phyloP scores from a whole-genome alignment of 2,113 vertebrate species.

The Aspiorhynchus laticeps region DNA sequence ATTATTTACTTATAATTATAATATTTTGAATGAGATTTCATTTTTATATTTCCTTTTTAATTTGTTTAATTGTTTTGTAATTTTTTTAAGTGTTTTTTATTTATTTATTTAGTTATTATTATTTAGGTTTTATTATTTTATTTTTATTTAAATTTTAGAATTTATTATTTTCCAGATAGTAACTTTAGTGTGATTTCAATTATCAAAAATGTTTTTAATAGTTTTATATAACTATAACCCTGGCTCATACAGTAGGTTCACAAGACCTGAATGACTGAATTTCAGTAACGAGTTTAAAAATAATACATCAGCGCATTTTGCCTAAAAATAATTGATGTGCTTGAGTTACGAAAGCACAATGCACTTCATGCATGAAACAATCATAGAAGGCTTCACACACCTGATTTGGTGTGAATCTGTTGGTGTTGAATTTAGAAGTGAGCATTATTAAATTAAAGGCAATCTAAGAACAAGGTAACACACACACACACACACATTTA shows the following conservation, averaged over 20 bases:
- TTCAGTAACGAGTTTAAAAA: conserved; percentile 1
- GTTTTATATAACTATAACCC: not conserved
- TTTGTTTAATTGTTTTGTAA: not conserved
- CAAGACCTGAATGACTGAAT: not conserved
- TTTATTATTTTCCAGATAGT: not conserved
- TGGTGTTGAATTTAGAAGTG: conserved; percentile 8
- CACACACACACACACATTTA: not conserved
- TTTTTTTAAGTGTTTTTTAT: not conserved
- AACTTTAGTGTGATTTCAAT: not conserved
- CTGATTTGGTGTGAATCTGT: conserved; percentile 25
- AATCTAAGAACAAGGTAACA: not conserved
- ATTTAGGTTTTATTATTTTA: not conserved
- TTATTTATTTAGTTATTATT: too few species aligned
- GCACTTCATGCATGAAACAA: conserved; percentile 23
- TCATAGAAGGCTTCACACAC: conserved; percentile 20
- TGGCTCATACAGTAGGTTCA: not conserved
- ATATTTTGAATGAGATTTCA: not conserved
- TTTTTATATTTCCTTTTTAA: not conserved
- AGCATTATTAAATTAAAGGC: conserved; percentile 28
- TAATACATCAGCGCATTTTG: not conserved
- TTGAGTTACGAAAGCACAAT: conserved; percentile 15
- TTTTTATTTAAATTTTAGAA: not conserved
- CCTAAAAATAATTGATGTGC: conserved; percentile 12
- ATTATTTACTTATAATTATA: not conserved
- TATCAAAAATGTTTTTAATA: not conserved